These are phyloP conservation scores for Liasis olivaceus DNA, from an alignment of 2,797 vertebrate genomes.

Conservation along the genomic window DNA sequence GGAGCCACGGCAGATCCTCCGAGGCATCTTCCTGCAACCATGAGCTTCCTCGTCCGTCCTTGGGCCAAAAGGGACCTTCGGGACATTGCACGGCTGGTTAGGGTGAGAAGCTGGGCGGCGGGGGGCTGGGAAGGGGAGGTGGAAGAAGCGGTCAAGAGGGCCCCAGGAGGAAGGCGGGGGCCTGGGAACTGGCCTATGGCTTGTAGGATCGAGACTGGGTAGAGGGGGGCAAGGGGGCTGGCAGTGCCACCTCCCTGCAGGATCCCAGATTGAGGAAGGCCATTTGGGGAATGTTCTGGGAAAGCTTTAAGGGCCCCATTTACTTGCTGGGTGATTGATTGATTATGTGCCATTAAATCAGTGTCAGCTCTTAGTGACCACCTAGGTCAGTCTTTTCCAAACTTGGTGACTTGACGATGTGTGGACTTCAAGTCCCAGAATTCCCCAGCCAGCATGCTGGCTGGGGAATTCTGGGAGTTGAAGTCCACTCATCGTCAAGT, in stretches of 20 bases:
- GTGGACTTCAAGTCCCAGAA: background rate
- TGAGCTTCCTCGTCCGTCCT: background rate
- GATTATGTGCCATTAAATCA: background rate
- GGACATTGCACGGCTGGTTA: background rate
- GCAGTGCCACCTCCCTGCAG: background rate
- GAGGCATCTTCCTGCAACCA: background rate
- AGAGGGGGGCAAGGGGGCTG: background rate
- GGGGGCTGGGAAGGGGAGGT: background rate
- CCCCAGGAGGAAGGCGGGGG: background rate
- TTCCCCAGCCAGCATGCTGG: too few species aligned
- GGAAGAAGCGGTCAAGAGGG: background rate
- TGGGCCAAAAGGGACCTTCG: background rate
- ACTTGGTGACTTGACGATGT: background rate
- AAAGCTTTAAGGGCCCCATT: too few species aligned
- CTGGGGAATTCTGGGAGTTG: background rate
- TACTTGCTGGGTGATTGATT: background rate
- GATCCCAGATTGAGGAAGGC: background rate
- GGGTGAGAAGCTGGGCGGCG: background rate
- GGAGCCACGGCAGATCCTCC: background rate
- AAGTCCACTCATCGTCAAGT: background rate
- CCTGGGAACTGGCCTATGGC: background rate
- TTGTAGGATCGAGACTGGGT: background rate
- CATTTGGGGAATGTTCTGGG: too few species aligned
- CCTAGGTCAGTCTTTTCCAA: background rate
- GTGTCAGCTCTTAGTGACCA: background rate